Evolutionary conservation across 2,888 invertebrate genomes (phyloP), one percentile per base, ranked within the genome.

Genomic region (Epinotia nisella): DNA sequence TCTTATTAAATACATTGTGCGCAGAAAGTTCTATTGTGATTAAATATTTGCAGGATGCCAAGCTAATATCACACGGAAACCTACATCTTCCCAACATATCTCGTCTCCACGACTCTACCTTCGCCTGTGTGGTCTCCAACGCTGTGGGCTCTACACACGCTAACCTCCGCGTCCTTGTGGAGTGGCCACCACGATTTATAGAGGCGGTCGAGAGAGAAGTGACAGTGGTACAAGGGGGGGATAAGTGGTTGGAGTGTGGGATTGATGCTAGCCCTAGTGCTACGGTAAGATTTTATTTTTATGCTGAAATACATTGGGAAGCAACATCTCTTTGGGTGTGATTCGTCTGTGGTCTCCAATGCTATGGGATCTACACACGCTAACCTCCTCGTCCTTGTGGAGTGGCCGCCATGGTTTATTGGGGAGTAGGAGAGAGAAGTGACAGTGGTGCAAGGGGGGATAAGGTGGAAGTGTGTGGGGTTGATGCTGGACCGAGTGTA

Each of bases 81-180:
- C 79, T 93, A 1, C 64, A 67, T 3, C 74, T 93, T 0, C 1
- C 64, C 0, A 92, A 91, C 67, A 82, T 91, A 4, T 83, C 89
- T 1, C 88, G 94, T 0, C 41, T 79, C 0, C 92, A 95, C 76
- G 87, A 92, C 3, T 94, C 95, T 0, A 87, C 88, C 1, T 96
- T 95, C 82, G 92, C 94, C 0, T 96, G 96, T 79, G 88, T 94
- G 1, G 95, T 94, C 0, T 86, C 90, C 24, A 96, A 96, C 85
- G 88, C 90, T 0, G 95, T 95, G 0, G 96, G 95, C 0, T 90
- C 93, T 0, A 90, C 91, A 1, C 88, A 92, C 60, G 91, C 94
- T 1, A 87, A 88, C 0, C 93, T 95, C 64, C 80, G 85, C n/a
- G 81, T 96, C 0, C 84, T 85, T 15, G 95, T 96, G 0, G 91